Evolutionary conservation across 2,113 vertebrate species (phyloP), one percentile per base, ranked within the genome.

Genomic region (Rhinopomastus cyanomelas): DNA sequence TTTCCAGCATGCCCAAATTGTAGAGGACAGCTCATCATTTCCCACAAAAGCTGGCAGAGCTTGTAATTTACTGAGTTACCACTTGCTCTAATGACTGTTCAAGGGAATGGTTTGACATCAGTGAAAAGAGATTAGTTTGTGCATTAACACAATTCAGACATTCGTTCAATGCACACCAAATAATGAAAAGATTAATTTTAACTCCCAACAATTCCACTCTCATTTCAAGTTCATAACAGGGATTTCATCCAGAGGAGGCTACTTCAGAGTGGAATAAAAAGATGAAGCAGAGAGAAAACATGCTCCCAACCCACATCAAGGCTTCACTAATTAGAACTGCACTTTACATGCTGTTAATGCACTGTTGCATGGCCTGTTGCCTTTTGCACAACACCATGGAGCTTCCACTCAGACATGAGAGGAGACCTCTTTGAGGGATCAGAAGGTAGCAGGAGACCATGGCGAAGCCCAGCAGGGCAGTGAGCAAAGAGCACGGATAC

Each of bases 91-190:
- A 60, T n/a, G 66, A 59, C 52, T 56, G 2, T 66, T 55, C 2
- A 9, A 68, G 44, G 42, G 88, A 86, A 81, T 3, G 57, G 51
- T 37, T 71, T 26, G 85, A 66, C 62, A 56, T 34, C 4, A 13
- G 25, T 59, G 81, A 76, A 64, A 65, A 21, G 25, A 90, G 42
- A 84, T 77, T 46, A 81, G 62, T 81, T 81, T 87, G 56, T 84
- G 62, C 29, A 64, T 78, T 61, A 84, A 73, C 11, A 16, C 57
- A 8, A 79, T 88, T 81, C 49, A 87, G 83, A 44, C 81, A n/a
- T 85, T 91, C 82, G 87, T 19, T 37, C 74, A 55, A 61, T 88
- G 94, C 92, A 87, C 46, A 92, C 61, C 77, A 91, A 76, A 26
- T 51, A 82, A 93, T 52, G 64, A 77, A 91, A 90, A 90, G 64